Evolutionary conservation across 2,113 vertebrate genomes (phyloP), one percentile per base, ranked within the genome.

Genomic region (Colossoma macropomum): DNA sequence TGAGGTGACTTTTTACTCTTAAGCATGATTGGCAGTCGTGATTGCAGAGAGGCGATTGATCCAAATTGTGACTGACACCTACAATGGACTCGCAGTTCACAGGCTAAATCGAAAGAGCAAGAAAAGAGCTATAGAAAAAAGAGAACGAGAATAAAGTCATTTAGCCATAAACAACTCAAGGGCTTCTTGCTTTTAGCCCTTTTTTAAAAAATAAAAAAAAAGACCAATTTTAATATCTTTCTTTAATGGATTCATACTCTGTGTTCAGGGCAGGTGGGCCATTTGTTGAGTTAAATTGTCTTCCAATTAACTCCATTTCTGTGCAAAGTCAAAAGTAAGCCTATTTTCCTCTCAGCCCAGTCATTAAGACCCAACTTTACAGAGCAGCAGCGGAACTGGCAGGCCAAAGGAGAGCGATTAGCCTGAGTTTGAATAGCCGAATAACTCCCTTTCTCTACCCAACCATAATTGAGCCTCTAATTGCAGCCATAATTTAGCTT

Each of bases 11-110:
- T 63, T 75, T 50, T 30, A 75, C 83, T 81, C 84, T 84, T 83
- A 89, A 92, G 84, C 89, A 89, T 90, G 90, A 93, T 81, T 89
- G 92, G 88, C 90, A 87, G 86, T 45, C 89, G 56, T 90, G 89
- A 90, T 92, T 90, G 83, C 79, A 30, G 83, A 80, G 80, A 54
- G 75, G 87, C 84, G 87, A 59, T 72, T 41, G 41, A 81, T 71
- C 65, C 16, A 71, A 77, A 85, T 45, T 28, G 52, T 17, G 25
- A 85, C 63, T 76, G 72, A 80, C 63, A 80, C 56, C 71, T 60
- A 32, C 75, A 50, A 80, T 80, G 9, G 50, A 45, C 62, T 77
- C 48, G 21, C 6, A 19, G 70, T 56, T 75, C 59, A 34, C 11
- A 38, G 60, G 28, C 32, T 65, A 65, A 70, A 68, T 27, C 9